These are phyloP conservation scores for Zaprionus ghesquierei DNA, from an alignment of 1,140 invertebrate genomes.

Conservation along the genomic window DNA sequence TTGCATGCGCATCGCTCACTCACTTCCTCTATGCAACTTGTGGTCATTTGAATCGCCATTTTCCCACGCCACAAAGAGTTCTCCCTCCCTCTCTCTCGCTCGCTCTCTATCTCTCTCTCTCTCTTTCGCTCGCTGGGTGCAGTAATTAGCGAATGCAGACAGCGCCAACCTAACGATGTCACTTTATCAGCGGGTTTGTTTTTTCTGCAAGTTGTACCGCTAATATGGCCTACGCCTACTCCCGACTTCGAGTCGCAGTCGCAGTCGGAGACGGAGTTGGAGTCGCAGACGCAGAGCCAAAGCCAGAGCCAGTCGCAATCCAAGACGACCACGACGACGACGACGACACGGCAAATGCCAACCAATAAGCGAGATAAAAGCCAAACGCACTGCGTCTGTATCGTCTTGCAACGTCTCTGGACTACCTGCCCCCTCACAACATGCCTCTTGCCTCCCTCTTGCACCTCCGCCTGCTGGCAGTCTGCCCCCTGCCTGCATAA, in stretches of 20 bases:
- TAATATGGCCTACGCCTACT: constrained; percentile 79
- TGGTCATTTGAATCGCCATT: constrained; percentile 30
- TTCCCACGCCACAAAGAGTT: constrained; percentile 64
- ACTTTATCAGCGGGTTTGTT: constrained; percentile 76
- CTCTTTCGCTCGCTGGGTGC: constrained; percentile 12
- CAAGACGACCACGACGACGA: constrained; percentile 32
- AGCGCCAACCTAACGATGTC: constrained; percentile 78
- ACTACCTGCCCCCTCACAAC: neutral
- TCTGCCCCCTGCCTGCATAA: constrained; percentile 61
- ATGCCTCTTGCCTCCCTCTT: neutral
- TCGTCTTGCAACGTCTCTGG: constrained; percentile 14
- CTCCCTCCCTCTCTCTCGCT: neutral
- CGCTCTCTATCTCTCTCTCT: neutral
- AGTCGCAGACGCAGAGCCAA: constrained; percentile 19
- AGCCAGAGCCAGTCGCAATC: constrained; percentile 22
- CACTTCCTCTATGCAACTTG: constrained; percentile 13
- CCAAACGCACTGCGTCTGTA: constrained; percentile 63
- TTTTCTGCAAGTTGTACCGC: constrained; percentile 76
- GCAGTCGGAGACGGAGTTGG: neutral
- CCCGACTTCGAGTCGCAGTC: constrained; percentile 32
- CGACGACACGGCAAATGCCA: constrained; percentile 50
- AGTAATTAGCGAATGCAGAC: constrained; percentile 75
- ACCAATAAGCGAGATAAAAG: constrained; percentile 65
- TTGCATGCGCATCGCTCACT: constrained; percentile 1
- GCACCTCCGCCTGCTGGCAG: constrained; percentile 5